Evolutionary conservation across 92 coral and sea anemone species (phyloP), one percentile per base, ranked within the genome.

Genomic region (Siderastrea radians): DNA sequence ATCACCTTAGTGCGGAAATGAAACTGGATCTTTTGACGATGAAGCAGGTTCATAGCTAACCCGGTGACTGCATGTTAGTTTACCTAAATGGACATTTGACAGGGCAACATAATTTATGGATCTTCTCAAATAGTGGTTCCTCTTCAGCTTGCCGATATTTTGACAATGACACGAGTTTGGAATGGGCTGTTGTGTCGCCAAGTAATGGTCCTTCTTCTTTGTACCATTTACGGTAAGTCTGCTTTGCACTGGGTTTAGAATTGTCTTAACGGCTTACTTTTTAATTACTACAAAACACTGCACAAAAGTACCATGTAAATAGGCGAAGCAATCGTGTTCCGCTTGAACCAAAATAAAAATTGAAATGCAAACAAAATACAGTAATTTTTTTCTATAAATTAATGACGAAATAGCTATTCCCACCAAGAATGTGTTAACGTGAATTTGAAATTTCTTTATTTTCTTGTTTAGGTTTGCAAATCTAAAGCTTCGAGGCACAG

Each of bases 41-140:
- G n/a, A 77, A 44, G 52, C 14, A 5, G 44, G 55, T 6, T 59
- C 6, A 43, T 6, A 47, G 3, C 7, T 60, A 15, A 8, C 52
- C 15, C 15, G 47, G 17, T 50, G 43, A 14, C 7, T 19, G 57
- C 47, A 1, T 26, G 19, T 12, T 49, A 13, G 38, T 12, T 80
- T 49, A 49, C 74, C 49, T 13, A n/a, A 77, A 65, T 80, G 84
- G 74, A 9, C 5, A n/a, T 79, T 65, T 66, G 84, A 80, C 84
- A 80, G 69, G 54, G 6, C 17, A 11, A 15, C 51, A 61, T 49
- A 78, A 78, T 61, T 61, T 60, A 78, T 78, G 83, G 46, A 48
- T n/a, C 13, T 5, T 6, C 67, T 16, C 57, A 46, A 4, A 49
- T 60, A 63, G 8, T 16, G 72, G 8, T 78, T 78, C 72, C 60